Percentiles rank a stretch among this genome's conserved stretches.
phyloP scores from a whole-genome alignment of 2,113 vertebrate genomes.

The Ondatra zibethicus region DNA sequence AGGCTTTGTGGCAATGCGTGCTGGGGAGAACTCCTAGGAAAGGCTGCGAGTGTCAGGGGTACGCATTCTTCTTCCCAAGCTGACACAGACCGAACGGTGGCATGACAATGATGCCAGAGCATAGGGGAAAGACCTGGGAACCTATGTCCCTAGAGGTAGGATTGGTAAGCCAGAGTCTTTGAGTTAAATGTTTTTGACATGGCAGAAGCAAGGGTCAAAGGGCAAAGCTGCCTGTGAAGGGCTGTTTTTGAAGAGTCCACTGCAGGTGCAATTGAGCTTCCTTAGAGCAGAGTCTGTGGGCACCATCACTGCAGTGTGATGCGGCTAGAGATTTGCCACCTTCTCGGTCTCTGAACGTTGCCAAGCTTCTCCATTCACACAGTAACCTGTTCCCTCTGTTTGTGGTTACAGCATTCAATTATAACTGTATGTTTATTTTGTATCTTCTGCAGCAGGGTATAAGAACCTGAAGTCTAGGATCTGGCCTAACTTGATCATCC shows the following conservation, averaged over 20 bases:
- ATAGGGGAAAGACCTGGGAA: constrained; percentile 72
- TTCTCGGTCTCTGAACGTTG: background rate
- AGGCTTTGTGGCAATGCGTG: background rate
- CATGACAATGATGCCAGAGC: constrained; percentile 68
- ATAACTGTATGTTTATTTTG: background rate
- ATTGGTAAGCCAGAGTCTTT: constrained; percentile 86
- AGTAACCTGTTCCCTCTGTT: background rate
- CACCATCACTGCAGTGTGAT: constrained; percentile 79
- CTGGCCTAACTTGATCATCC: background rate
- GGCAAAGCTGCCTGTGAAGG: constrained; percentile 87
- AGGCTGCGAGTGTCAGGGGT: background rate
- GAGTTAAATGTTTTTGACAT: constrained; percentile 89
- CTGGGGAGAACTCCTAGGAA: background rate
- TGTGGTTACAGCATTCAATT: background rate
- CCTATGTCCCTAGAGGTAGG: constrained; percentile 82
- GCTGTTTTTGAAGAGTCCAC: constrained; percentile 81
- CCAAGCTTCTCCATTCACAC: background rate
- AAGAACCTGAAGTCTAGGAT: background rate
- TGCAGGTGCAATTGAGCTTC: constrained; percentile 87
- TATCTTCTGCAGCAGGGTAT: background rate
- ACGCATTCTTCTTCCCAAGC: background rate
- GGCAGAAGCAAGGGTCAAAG: constrained; percentile 88
- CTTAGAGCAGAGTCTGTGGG: constrained; percentile 82
- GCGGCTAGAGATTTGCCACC: constrained; percentile 82
- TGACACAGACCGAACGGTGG: background rate